These are phyloP conservation scores for Anoplophora glabripennis DNA, from an alignment of 1,140 invertebrate species.

Conservation along the genomic window DNA sequence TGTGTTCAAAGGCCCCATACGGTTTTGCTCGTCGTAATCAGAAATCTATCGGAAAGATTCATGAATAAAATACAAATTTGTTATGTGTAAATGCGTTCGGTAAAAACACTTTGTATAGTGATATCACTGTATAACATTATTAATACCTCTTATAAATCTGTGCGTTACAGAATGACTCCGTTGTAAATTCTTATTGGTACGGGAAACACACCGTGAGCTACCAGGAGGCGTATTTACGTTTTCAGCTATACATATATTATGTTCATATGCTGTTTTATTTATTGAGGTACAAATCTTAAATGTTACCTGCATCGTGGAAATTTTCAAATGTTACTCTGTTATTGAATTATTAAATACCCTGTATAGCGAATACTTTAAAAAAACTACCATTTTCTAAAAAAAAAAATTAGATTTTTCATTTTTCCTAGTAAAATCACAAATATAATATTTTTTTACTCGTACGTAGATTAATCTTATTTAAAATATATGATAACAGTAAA, in stretches of 20 bases:
- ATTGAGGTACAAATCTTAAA: too few relatives aligned
- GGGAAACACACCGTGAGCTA: constrained; percentile 21
- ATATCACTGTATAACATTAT: constrained; percentile 29
- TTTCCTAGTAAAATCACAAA: too few relatives aligned
- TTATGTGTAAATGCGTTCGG: constrained; percentile 32
- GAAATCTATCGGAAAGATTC: constrained; percentile 33
- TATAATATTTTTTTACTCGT: too few relatives aligned
- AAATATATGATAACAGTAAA: too few relatives aligned
- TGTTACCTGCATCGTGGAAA: too few relatives aligned
- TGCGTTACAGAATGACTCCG: constrained; percentile 20
- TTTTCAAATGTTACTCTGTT: too few relatives aligned
- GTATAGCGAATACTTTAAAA: too few relatives aligned
- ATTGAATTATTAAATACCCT: too few relatives aligned
- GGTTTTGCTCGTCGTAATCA: constrained; percentile 30
- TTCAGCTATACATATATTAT: background rate
- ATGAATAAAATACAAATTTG: constrained; percentile 41
- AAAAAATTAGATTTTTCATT: too few relatives aligned
- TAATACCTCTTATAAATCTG: constrained; percentile 32
- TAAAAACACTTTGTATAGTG: constrained; percentile 14
- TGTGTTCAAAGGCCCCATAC: constrained; percentile 21
- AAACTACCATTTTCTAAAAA: too few relatives aligned
- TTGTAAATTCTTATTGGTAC: constrained; percentile 17
- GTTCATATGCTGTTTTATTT: too few relatives aligned
- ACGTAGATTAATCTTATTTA: too few relatives aligned
- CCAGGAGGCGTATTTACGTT: constrained; percentile 8